Evolutionary conservation across 2,888 invertebrate genomes (phyloP), one percentile per base, ranked within the genome.

Genomic region (Hesperia comma): DNA sequence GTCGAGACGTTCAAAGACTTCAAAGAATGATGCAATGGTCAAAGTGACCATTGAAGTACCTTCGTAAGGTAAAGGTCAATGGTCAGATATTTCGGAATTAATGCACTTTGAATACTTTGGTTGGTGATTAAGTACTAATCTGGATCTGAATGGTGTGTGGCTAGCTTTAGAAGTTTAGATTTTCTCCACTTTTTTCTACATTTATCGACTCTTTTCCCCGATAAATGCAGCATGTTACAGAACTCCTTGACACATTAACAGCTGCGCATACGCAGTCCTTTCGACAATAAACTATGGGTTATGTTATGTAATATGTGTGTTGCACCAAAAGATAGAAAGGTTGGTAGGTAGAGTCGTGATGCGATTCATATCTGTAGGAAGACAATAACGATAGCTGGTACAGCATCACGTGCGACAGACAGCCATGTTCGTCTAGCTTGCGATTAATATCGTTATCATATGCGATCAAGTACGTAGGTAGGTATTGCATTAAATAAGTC

Each of bases 281-380:
- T 46, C 43, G 51, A 56, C 67, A 46, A 67, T 49, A 54, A 67
- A 67, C 53, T 12, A 37, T 37, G 0, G 10, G 37, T 37, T 37
- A 37, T n/a, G n/a, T 10, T 8, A 37, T 12, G 12, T 37, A 8
- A 12, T 37, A 37, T 10, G 12, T n/a, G n/a, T 17, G 33, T 26
- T 26, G 37, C 71, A 71, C 72, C 69, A 63, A 62, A 37, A 51
- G 17, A 40, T 49, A 37, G 54, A 43, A 51, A 56, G 53, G 53
- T 76, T 71, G 71, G 71, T 70, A 79, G 80, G 81, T 71, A 70
- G 73, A 70, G 73, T 85, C 86, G 85, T 85, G 85, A 85, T 79
- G 80, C 79, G 78, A 77, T 69, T 74, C 80, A 76, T 86, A 88
- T 86, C 88, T 77, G 78, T 86, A 86, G 88, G 87, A 86, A 88